A percentile compares a stretch with the other conserved stretches of the same genome.
Evolutionary conservation across 1,140 invertebrate species (phyloP).

Genomic region (Eueides isabella): DNA sequence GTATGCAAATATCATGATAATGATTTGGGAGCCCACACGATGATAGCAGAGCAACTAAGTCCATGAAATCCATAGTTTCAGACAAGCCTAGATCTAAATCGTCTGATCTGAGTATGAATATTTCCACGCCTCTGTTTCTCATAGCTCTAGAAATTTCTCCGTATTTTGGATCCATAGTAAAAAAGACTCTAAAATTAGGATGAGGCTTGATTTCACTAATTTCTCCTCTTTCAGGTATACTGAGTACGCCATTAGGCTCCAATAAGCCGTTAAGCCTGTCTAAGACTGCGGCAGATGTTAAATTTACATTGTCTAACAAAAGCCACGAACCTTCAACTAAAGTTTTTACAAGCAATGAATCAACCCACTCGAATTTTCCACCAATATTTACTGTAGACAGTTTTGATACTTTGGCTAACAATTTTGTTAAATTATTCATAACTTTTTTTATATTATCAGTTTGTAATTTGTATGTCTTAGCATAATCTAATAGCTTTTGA

Average conservation of each 20-base stretch:
- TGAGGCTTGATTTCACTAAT: slow-evolving; percentile 93
- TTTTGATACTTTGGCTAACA: slow-evolving; percentile 73
- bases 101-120: slow-evolving; percentile 85
- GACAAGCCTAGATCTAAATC: slow-evolving; percentile 60
- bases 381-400: slow-evolving; percentile 87
- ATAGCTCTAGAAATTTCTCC: slow-evolving; percentile 99
- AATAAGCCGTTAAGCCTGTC: slow-evolving; percentile 97
- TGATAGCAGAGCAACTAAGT: slow-evolving; percentile 69
- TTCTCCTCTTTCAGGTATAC: slow-evolving; percentile 95
- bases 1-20: slow-evolving; percentile 66
- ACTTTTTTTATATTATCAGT: slow-evolving; percentile 50
- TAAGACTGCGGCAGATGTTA: slow-evolving; percentile 97
- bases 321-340: slow-evolving; percentile 94
- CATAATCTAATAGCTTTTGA: slow-evolving; percentile 52
- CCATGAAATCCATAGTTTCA: slow-evolving; percentile 68
- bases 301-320: slow-evolving; percentile 97
- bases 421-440: slow-evolving; percentile 49
- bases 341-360: slow-evolving; percentile 95
- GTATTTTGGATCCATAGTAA: slow-evolving; percentile 96
- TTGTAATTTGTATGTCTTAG: slow-evolving; percentile 33
- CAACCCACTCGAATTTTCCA: slow-evolving; percentile 98
- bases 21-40: slow-evolving; percentile 65
- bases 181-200: slow-evolving; percentile 95
- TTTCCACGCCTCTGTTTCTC: slow-evolving; percentile 98
- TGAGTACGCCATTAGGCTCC: slow-evolving; percentile 95